These are phyloP conservation scores for Chionoecetes opilio DNA, from an alignment of 1,140 invertebrate genomes.

Conservation along the genomic window DNA sequence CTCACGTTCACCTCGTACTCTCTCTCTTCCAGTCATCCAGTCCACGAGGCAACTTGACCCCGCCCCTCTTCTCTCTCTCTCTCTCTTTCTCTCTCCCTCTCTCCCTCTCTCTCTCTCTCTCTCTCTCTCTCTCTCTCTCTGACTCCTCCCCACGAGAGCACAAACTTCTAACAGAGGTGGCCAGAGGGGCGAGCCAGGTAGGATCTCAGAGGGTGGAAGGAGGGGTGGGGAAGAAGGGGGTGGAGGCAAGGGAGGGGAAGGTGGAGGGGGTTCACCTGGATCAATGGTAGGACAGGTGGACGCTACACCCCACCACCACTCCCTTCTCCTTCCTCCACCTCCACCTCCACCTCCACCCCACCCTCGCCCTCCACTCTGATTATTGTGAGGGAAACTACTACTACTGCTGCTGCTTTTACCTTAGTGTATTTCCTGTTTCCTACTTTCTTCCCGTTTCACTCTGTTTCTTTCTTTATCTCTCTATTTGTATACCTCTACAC, in stretches of 20 bases:
- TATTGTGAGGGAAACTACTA: too few species aligned
- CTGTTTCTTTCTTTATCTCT: too few species aligned
- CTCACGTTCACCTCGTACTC: neutral
- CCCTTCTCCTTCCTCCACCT: neutral
- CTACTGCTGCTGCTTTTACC: too few species aligned
- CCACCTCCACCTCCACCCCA: too few species aligned
- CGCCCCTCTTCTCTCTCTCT: constrained; percentile 7
- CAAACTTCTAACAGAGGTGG: neutral
- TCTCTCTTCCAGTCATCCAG: neutral
- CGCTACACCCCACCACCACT: neutral
- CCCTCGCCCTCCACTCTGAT: neutral
- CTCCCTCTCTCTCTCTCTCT: neutral
- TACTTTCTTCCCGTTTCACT: too few species aligned
- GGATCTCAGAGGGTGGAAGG: neutral
- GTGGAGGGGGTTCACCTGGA: neutral
- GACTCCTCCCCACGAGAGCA: neutral
- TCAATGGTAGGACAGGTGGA: constrained; percentile 25
- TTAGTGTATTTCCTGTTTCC: too few species aligned
- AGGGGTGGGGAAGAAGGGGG: neutral
- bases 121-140: neutral
- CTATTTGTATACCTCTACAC: too few species aligned
- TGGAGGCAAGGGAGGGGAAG: neutral
- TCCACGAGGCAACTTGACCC: constrained; percentile 23
- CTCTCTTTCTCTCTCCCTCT: constrained; percentile 15
- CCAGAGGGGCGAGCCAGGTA: neutral